Conservation (phyloP, 2,888 invertebrate species). For the Nyleta sp. region DNA sequence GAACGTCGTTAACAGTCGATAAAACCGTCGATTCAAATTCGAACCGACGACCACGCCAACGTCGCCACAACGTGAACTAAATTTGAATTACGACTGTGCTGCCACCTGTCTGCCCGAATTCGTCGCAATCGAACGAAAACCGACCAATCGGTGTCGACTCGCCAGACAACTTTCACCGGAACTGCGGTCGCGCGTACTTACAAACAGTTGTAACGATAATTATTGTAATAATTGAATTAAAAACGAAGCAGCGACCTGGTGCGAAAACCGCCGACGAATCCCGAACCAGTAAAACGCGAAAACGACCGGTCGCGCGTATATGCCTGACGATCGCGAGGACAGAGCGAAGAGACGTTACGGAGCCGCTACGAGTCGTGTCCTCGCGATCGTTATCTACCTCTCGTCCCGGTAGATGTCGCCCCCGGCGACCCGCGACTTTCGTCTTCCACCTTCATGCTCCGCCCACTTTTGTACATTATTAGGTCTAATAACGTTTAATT, state of each 20-base stretch:
- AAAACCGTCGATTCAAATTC: no score
- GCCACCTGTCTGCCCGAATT: no score
- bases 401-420: slow-evolving; percentile 16
- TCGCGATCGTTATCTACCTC: not conserved
- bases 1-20: no score
- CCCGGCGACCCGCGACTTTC: not conserved
- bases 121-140: not conserved
- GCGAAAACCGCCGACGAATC: not conserved
- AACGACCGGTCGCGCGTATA: no score
- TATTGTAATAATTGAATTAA: not conserved
- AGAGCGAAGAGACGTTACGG: not conserved
- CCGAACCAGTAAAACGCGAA: not conserved
- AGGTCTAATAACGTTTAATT: slow-evolving; percentile 51
- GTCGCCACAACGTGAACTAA: no score
- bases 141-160: slow-evolving; percentile 4
- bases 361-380: no score
- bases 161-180: slow-evolving; percentile 13
- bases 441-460: not conserved
- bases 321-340: not conserved
- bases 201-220: slow-evolving; percentile 5
- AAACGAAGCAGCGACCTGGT: not conserved
- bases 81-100: no score
- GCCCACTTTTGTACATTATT: slow-evolving; percentile 40
- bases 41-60: no score
- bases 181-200: slow-evolving; percentile 16